phyloP scores from a whole-genome alignment of 2,888 invertebrate genomes.

The Nomada ferruginata region DNA sequence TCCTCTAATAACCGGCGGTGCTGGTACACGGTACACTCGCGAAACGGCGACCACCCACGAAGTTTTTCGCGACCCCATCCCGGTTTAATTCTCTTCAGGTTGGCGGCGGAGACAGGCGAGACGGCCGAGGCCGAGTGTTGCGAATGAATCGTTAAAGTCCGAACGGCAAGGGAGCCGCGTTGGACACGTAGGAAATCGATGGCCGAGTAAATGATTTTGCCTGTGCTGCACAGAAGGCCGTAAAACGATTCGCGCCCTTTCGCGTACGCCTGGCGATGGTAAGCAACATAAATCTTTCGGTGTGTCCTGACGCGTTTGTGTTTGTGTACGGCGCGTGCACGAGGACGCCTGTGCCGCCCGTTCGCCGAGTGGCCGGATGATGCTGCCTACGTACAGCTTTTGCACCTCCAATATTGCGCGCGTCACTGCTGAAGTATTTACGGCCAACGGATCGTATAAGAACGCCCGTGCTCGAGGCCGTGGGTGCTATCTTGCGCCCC shows the following conservation, averaged over 20 bases:
- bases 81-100: neutral
- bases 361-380: conserved; percentile 74
- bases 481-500: conserved; percentile 36
- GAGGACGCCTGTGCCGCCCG: conserved; percentile 41
- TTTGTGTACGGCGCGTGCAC: conserved; percentile 3
- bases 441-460: conserved; percentile 70
- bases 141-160: conserved; percentile 70
- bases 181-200: conserved; percentile 64
- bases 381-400: conserved; percentile 73
- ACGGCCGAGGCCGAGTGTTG: conserved; percentile 46
- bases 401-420: conserved; percentile 81
- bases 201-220: conserved; percentile 69
- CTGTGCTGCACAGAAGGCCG: conserved; percentile 35
- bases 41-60: conserved; percentile 42
- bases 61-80: conserved; percentile 1
- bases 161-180: conserved; percentile 46
- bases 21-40: conserved; percentile 64
- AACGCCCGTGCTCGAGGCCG: conserved; percentile 43
- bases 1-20: conserved; percentile 60
- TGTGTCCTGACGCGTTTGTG: conserved; percentile 29
- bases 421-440: conserved; percentile 81
- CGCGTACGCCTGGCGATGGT: conserved; percentile 64
- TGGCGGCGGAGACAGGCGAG: neutral
- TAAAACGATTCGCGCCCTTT: conserved; percentile 69
- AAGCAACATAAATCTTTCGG: conserved; percentile 79